These are phyloP conservation scores for Thelaira solivaga DNA, from an alignment of 2,888 invertebrate species.

Conservation along the genomic window DNA sequence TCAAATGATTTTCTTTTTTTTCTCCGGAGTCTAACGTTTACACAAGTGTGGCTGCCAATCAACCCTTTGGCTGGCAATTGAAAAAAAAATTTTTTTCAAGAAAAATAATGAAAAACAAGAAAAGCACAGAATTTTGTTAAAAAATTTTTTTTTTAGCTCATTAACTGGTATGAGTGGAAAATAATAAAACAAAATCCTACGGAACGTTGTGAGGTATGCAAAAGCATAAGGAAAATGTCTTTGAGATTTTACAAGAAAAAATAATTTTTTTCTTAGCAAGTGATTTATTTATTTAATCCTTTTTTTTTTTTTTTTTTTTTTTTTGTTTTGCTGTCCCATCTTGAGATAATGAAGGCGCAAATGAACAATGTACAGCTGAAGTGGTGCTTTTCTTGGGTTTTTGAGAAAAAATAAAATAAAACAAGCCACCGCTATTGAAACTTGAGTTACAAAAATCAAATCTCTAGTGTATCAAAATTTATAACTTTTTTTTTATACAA, in stretches of 20 bases:
- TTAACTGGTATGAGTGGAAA: constrained; percentile 59
- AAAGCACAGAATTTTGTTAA: constrained; percentile 27
- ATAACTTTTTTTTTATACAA: constrained; percentile 41
- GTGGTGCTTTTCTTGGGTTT: no score
- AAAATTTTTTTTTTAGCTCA: constrained; percentile 63
- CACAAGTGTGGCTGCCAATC: constrained; percentile 57
- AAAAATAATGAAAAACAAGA: constrained; percentile 21
- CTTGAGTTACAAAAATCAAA: constrained; percentile 52
- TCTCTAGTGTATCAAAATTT: constrained; percentile 62
- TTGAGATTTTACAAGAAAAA: constrained; percentile 30
- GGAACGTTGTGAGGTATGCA: constrained; percentile 6
- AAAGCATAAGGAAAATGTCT: constrained; percentile 58
- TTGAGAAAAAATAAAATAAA: neutral
- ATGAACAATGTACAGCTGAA: constrained; percentile 58
- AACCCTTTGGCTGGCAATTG: constrained; percentile 44
- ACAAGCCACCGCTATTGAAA: constrained; percentile 36
- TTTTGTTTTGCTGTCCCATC: constrained; percentile 14
- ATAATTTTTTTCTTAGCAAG: constrained; percentile 54
- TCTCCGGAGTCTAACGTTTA: neutral
- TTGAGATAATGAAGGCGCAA: constrained; percentile 59
- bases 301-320: constrained; percentile 42
- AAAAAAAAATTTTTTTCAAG: constrained; percentile 52
- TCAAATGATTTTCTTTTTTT: constrained; percentile 63
- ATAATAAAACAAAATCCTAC: neutral
- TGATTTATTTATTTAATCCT: constrained; percentile 66